Percentiles rank a stretch among this genome's conserved stretches.
Evolutionary conservation across 2,888 invertebrate species (phyloP).

Genomic region (Conus canariensis): DNA sequence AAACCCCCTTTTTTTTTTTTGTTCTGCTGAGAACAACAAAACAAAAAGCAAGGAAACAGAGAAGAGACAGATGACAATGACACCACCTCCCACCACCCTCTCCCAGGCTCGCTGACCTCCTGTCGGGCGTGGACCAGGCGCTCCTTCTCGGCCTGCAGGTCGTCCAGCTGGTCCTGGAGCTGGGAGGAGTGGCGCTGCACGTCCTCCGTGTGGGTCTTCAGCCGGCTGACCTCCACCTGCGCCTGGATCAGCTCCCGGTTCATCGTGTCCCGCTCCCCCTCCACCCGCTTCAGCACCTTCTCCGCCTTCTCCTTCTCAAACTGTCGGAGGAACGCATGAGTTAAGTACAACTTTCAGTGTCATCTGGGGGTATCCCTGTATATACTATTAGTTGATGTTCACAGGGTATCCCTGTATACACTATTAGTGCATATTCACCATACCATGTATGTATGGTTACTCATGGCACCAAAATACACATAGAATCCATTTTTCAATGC

Average conservation of each 20-base stretch:
- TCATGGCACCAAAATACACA: no score
- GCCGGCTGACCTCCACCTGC: conserved; percentile 61
- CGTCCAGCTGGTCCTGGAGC: conserved; percentile 60
- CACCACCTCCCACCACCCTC: not conserved
- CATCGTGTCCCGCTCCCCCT: conserved; percentile 64
- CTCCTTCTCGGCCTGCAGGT: conserved; percentile 61
- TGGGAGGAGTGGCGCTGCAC: conserved; percentile 50
- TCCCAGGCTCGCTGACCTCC: conserved; percentile 55
- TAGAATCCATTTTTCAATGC: no score
- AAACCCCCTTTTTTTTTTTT: no score
- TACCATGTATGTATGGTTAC: no score
- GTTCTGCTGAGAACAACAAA: no score
- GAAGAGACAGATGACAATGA: no score
- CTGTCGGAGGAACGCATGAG: conserved; percentile 45
- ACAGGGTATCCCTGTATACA: no score
- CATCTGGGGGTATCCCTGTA: not conserved
- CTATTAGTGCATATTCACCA: no score
- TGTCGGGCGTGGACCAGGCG: conserved; percentile 55
- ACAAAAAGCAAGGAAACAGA: no score
- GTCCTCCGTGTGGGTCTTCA: conserved; percentile 55
- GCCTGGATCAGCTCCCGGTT: conserved; percentile 65
- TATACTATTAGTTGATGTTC: no score
- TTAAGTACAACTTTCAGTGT: not conserved
- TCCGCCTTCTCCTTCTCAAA: conserved; percentile 73
- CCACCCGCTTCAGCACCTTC: conserved; percentile 65